Evolutionary conservation across 1,140 invertebrate species (phyloP).

Genomic region (Pentalonia nigronervosa): DNA sequence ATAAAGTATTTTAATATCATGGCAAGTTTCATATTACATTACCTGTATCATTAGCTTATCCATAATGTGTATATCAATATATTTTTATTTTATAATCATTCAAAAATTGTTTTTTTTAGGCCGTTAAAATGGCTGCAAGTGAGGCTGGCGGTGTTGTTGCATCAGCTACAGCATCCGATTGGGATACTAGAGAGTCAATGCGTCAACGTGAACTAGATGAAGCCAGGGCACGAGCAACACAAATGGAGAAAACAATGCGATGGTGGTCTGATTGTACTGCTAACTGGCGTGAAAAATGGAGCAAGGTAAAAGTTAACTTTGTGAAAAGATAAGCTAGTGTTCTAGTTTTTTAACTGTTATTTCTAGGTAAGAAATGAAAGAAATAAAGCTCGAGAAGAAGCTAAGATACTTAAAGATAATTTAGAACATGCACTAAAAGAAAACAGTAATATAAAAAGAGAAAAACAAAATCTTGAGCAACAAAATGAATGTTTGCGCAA

Average conservation of each 20-base stretch:
- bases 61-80: not conserved
- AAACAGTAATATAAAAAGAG: conserved; percentile 75
- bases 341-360: not conserved
- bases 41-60: not conserved
- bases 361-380: conserved; percentile 78
- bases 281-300: conserved; percentile 95
- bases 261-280: conserved; percentile 96
- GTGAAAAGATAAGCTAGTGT: not conserved
- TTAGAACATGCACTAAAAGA: conserved; percentile 83
- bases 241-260: conserved; percentile 99
- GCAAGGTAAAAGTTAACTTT: conserved; percentile 72
- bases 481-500: conserved; percentile 84
- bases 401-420: conserved; percentile 80
- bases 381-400: conserved; percentile 87
- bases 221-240: conserved; percentile 85
- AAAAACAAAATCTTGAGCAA: conserved; percentile 80
- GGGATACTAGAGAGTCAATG: conserved; percentile 75
- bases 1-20: not conserved
- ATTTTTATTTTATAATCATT: not conserved
- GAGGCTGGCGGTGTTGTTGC: not conserved
- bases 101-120: not conserved
- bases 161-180: conserved; percentile 68
- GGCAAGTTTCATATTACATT: not conserved
- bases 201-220: conserved; percentile 86
- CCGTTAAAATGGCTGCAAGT: conserved; percentile 12